Base-by-base conservation (phyloP, 2,888 invertebrate genomes). In the Drosophila hawaiiensis region DNA sequence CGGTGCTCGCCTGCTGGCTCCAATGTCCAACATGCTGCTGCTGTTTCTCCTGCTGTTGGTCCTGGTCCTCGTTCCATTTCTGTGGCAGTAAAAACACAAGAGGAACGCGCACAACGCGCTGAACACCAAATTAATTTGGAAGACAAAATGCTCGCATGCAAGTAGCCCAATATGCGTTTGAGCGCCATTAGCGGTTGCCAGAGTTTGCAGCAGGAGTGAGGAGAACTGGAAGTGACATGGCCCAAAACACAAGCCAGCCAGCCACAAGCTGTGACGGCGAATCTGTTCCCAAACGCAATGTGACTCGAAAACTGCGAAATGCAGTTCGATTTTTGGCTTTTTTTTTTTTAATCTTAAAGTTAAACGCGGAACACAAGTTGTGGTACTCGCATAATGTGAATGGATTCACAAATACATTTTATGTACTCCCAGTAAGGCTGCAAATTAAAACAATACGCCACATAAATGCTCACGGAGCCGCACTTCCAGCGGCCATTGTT, bases 361-460 rank as follows among this genome's bases (percentile, higher is more conserved):
- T 54, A 37, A 65, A n/a, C 31, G 37, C 14, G 3, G 12, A 43
- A 35, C 52, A 4, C 22, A 35, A 29, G 31, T 33, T 50, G 12
- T 19, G 14, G 14, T 22, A 10, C 16, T n/a, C 16, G 31, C 41
- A 16, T 39, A 43, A 47, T 58, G 41, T 60, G 61, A 72, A 68
- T 68, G 76, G 56, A 72, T 49, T 66, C 54, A 31, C 37, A 60
- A 62, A 62, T 39, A 35, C 58, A 64, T 55, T 43, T 54, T 47
- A 56, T 47, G 50, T 49, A 29, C 75, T 81, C 47, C 4, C 41
- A 29, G 73, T 78, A 80, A 86, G 84, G 76, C 61, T 64, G 70
- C 72, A 80, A 91, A 84, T 87, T 88, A 90, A 91, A 91, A 87
- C 87, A 87, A 87, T 87, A 91, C 91, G 90, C 84, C 85, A 71